Conservation (phyloP, 1,140 invertebrate species). For the Drosophila mayri region DNA sequence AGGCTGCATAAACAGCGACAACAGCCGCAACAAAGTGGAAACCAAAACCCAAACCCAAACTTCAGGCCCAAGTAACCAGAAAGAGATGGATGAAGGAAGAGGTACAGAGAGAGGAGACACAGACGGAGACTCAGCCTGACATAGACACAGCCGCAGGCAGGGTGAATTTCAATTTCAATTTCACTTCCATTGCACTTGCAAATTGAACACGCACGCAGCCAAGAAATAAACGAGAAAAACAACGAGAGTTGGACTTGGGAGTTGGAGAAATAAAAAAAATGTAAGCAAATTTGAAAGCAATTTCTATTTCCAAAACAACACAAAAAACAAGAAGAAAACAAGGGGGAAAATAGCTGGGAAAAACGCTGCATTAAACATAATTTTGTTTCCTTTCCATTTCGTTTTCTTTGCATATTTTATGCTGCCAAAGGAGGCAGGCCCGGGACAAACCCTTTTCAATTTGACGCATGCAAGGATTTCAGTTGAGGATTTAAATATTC, state of each 20-base stretch:
- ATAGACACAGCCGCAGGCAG: conserved; percentile 24
- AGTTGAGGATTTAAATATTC: conserved; percentile 75
- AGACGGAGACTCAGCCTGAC: neutral
- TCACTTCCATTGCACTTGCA: conserved; percentile 61
- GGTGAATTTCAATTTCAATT: conserved; percentile 67
- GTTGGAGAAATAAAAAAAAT: conserved; percentile 25
- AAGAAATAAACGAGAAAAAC: conserved; percentile 30
- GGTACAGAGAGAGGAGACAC: neutral
- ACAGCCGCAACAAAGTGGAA: conserved; percentile 41
- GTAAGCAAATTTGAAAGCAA: conserved; percentile 59
- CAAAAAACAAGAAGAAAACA: neutral
- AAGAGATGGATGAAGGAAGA: conserved; percentile 9
- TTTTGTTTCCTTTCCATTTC: conserved; percentile 50
- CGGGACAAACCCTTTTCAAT: conserved; percentile 67
- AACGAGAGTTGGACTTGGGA: neutral
- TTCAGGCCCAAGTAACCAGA: conserved; percentile 6
- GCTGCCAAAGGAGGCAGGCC: conserved; percentile 2
- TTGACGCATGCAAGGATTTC: conserved; percentile 53
- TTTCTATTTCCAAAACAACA: conserved; percentile 42
- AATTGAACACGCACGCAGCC: conserved; percentile 57
- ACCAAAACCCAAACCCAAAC: conserved; percentile 30
- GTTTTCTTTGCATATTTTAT: conserved; percentile 66
- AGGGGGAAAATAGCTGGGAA: conserved; percentile 8
- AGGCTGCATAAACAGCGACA: conserved; percentile 44
- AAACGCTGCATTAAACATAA: conserved; percentile 60